Conservation (phyloP, 2,797 vertebrate genomes). For the Rhinatrema bivittatum region DNA sequence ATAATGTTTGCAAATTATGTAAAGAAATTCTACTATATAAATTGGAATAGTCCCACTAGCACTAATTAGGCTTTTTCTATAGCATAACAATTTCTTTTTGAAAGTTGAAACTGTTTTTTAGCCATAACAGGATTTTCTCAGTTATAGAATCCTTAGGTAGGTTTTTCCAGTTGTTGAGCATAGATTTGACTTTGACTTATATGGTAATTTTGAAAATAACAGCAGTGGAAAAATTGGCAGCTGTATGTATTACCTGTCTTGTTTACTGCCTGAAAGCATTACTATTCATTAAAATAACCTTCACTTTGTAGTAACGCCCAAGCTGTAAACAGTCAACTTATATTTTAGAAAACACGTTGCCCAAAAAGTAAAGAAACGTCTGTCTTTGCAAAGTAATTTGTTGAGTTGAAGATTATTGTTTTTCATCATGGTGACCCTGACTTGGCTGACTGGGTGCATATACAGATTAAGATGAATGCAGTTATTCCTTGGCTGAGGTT, state of each 20-base stretch:
- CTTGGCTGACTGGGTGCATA: constrained; percentile 96
- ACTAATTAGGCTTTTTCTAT: too few relatives aligned
- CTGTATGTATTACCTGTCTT: constrained; percentile 63
- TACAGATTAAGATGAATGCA: constrained; percentile 99
- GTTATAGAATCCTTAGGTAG: background rate
- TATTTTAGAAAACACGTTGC: constrained; percentile 60
- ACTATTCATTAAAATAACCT: constrained; percentile 96
- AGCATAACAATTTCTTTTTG: too few relatives aligned
- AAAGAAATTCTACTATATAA: too few relatives aligned
- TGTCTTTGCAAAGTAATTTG: constrained; percentile 98
- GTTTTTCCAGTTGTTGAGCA: constrained; percentile 1
- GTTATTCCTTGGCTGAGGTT: constrained; percentile 98
- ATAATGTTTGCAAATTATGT: too few relatives aligned
- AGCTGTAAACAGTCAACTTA: constrained; percentile 87
- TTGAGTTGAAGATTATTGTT: constrained; percentile 99
- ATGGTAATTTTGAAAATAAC: constrained; percentile 43
- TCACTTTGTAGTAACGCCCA: constrained; percentile 79
- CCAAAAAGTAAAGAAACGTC: constrained; percentile 66
- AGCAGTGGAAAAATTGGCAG: constrained; percentile 48
- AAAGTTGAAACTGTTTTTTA: too few relatives aligned
- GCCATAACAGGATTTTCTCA: too few relatives aligned
- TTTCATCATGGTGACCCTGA: constrained; percentile 99
- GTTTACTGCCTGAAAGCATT: constrained; percentile 70
- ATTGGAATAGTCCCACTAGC: too few relatives aligned
- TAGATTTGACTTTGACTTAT: constrained; percentile 29